A percentile compares a stretch with the other conserved stretches of the same genome.
These are phyloP conservation scores for Macroramphosus scolopax DNA, from an alignment of 2,797 vertebrate species.

Conservation along the genomic window DNA sequence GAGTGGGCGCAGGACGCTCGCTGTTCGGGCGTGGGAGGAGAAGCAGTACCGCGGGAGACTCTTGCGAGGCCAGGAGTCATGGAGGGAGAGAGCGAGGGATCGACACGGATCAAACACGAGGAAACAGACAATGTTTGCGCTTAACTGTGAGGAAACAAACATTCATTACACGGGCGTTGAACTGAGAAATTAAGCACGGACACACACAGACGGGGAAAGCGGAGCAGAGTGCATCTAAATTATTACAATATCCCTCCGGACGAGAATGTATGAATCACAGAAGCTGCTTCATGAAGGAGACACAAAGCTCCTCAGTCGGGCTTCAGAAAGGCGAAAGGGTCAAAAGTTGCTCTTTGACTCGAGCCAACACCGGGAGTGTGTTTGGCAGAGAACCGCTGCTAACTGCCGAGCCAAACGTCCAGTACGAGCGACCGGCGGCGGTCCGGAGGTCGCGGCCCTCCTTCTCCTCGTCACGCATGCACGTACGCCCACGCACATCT, in stretches of 20 bases:
- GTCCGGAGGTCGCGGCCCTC: conserved; percentile 36
- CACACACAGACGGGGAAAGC: conserved; percentile 19
- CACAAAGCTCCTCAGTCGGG: conserved; percentile 12
- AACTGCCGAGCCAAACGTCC: conserved; percentile 36
- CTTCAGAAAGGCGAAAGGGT: conserved; percentile 21
- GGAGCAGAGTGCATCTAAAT: conserved; percentile 14
- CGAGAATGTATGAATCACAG: conserved; percentile 11
- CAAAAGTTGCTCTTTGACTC: conserved; percentile 28
- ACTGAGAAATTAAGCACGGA: conserved; percentile 37
- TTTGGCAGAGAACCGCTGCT: conserved; percentile 31
- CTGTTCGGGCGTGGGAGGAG: conserved; percentile 58
- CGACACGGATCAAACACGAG: conserved; percentile 51
- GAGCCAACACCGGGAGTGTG: conserved; percentile 20
- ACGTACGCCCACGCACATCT: conserved; percentile 7
- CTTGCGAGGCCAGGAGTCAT: conserved; percentile 22
- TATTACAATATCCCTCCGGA: conserved; percentile 11
- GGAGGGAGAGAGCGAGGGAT: conserved; percentile 29
- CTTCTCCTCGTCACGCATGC: too few species aligned
- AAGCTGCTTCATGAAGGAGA: conserved; percentile 15
- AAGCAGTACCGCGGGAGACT: conserved; percentile 34
- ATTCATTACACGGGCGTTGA: conserved; percentile 27
- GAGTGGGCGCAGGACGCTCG: conserved; percentile 43
- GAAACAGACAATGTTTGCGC: conserved; percentile 38
- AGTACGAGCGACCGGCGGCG: conserved; percentile 14
- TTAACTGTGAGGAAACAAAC: too few species aligned